phyloP scores from a whole-genome alignment of 2,888 invertebrate genomes.

The Megamerina dolium region DNA sequence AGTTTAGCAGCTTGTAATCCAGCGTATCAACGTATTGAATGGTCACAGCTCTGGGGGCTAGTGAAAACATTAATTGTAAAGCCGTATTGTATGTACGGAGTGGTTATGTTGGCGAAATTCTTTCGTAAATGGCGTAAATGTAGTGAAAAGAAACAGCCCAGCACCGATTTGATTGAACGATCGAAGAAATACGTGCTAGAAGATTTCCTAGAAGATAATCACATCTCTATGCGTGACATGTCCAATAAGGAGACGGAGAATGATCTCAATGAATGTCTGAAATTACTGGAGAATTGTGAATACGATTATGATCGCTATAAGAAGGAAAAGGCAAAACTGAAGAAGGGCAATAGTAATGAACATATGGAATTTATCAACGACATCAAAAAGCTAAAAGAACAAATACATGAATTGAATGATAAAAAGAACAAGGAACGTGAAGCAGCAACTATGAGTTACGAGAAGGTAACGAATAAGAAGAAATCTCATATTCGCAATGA shows the following conservation, averaged over 20 bases:
- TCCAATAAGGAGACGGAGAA: conserved; percentile 42
- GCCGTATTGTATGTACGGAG: conserved; percentile 46
- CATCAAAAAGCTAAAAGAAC: conserved; percentile 41
- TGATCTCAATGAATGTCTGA: conserved; percentile 37
- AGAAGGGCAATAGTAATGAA: conserved; percentile 33
- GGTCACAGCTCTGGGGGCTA: conserved; percentile 42
- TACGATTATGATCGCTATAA: conserved; percentile 46
- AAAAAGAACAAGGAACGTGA: conserved; percentile 31
- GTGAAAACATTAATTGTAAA: conserved; percentile 44
- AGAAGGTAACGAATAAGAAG: conserved; percentile 1
- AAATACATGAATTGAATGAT: conserved; percentile 40
- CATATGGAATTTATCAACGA: conserved; percentile 44
- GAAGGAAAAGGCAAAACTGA: conserved; percentile 33
- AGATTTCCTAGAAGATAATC: conserved; percentile 50
- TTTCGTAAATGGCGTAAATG: conserved; percentile 43
- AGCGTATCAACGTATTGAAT: conserved; percentile 35
- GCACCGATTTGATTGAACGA: conserved; percentile 44
- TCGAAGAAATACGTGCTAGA: conserved; percentile 55
- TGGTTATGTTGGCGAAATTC: conserved; percentile 44
- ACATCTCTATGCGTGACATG: conserved; percentile 44
- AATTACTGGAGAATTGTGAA: conserved; percentile 39
- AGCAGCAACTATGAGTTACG: conserved; percentile 7
- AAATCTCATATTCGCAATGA: background rate
- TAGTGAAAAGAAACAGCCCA: conserved; percentile 28
- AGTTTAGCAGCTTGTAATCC: conserved; percentile 44